Evolutionary conservation across 2,888 invertebrate species (phyloP).

Genomic region (Eupeodes luniger): DNA sequence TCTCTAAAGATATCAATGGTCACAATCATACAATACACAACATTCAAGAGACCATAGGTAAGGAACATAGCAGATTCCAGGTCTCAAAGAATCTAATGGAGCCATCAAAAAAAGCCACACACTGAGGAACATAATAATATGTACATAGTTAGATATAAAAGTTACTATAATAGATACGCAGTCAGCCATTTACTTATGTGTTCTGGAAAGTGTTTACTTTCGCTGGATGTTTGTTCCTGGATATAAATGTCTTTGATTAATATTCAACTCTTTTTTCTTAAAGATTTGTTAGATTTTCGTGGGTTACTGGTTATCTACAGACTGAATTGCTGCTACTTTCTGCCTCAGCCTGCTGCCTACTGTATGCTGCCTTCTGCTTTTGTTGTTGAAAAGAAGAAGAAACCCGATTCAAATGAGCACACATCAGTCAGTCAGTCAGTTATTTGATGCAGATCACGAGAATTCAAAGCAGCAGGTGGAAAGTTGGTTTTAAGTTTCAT

Average conservation of each 20-base stretch:
- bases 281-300: conserved; percentile 34
- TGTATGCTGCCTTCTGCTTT: not conserved
- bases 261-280: conserved; percentile 35
- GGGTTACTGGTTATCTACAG: not conserved
- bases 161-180: conserved; percentile 18
- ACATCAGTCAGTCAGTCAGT: conserved; percentile 33
- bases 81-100: conserved; percentile 39
- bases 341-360: too few species aligned
- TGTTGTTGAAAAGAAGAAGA: conserved; percentile 5
- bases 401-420: conserved; percentile 35
- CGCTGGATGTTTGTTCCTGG: conserved; percentile 61
- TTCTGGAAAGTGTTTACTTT: conserved; percentile 68
- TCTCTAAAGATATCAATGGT: conserved; percentile 29
- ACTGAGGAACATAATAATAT: not conserved
- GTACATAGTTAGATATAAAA: too few species aligned
- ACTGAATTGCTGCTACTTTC: not conserved
- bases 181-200: conserved; percentile 2
- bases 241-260: conserved; percentile 44
- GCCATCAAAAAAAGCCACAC: conserved; percentile 36
- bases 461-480: conserved; percentile 19
- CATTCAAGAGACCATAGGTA: not conserved
- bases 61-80: not conserved
- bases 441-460: conserved; percentile 37
- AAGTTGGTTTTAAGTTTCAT: conserved; percentile 32
- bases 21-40: conserved; percentile 28